Evolutionary conservation across 2,113 vertebrate genomes (phyloP), one percentile per base, ranked within the genome.

Genomic region (Nematolebias whitei): DNA sequence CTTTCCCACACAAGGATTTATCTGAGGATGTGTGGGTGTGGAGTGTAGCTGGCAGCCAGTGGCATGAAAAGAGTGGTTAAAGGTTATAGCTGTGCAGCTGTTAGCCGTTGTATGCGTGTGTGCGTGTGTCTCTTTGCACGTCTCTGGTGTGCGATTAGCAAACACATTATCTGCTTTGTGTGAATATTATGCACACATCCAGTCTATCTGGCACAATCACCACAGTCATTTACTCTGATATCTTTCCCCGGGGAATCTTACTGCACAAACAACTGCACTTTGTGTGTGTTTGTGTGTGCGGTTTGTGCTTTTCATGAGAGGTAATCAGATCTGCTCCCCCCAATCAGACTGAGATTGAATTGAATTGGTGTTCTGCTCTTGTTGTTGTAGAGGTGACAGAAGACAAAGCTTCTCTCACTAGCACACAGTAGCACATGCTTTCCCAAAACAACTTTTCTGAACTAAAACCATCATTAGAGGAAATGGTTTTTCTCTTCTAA

Each of bases 81-180:
- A 76, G 85, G 86, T 86, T 85, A 85, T 85, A 76, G 85, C 78
- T 60, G 74, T 78, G 82, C 88, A 90, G 85, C 87, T 86, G 86
- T 83, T 82, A 77, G 86, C 68, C 68, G 80, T 55, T 74, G 68
- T 74, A 41, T 80, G 68, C 62, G 52, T 54, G 55, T 74, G 45
- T 80, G 68, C 62, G 52, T 54, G 55, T 76, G 78, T 73, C 71
- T 78, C 69, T 80, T 66, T 79, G 76, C 55, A 59, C 20, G 58
- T 91, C 88, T 90, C 88, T 80, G 78, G 81, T 84, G 87, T 86
- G 85, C 73, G 83, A 89, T 91, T 90, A 89, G 83, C 82, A 85
- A 86, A 89, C 84, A 86, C 85, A 91, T 91, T 87, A 90, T 85
- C 85, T 85, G 77, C 78, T 87, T 74, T 5, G 63, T 81, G 87